Base-by-base conservation (phyloP, 2,113 vertebrate genomes). In the Haemorhous mexicanus region DNA sequence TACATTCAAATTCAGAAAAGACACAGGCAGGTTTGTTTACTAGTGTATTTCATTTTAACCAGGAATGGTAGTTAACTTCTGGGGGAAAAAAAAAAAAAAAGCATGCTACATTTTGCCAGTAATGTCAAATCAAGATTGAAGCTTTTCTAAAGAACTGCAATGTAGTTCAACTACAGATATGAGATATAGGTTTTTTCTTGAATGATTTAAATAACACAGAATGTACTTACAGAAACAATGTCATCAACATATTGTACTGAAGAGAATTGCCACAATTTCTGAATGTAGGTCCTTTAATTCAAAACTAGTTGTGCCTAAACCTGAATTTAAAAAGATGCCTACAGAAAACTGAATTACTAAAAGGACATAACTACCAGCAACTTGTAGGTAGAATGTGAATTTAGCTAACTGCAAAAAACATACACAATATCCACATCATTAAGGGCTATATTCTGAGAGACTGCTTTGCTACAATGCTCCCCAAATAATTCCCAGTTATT, bases 401-500 rank as follows among this genome's bases (percentile, higher is more conserved):
- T 62, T 63, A 72, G 43, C 9, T 35, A 90, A 33, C 43, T 61
- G n/a, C 14, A 84, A 59, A 79, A 89, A 74, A 18, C 1, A 4
- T 62, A n/a, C 41, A 39, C 26, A 63, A 62, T 30, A 46, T n/a
- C 18, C 10, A 30, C 24, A 74, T 88, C 18, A 35, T 88, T 86
- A 64, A 52, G 61, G 44, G 4, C 13, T 88, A 3, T 44, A 18
- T 73, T 85, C 59, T 52, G 32, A 94, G 58, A 73, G 32, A 21
- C 20, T 88, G 6, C 68, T 91, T 81, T 88, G 19, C 24, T n/a
- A 64, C 72, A 53, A 2, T 32, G n/a, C 28, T 37, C 75, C 35
- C 24, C 47, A 86, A 88, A 90, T 85, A 53, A 84, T 86, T 93
- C 52, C 35, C 26, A 72, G 63, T 67, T 94, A 94, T 61, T 83